A percentile compares a stretch with the other conserved stretches of the same genome.
phyloP scores from a whole-genome alignment of 2,888 invertebrate genomes.

The Limulus polyphemus region DNA sequence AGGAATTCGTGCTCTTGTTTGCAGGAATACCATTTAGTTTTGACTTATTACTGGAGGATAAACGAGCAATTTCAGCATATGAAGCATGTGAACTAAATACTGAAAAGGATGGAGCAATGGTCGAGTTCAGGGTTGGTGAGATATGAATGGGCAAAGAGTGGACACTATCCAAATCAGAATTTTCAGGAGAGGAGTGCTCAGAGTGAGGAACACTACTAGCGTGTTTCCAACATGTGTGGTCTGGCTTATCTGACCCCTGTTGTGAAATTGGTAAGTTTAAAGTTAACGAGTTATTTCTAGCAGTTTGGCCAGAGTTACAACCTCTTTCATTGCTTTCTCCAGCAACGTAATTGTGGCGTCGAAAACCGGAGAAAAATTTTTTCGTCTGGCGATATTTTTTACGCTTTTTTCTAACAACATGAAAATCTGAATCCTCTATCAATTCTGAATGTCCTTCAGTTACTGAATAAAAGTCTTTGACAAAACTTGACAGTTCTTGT shows the following conservation, averaged over 20 bases:
- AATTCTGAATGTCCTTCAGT: slow-evolving; percentile 11
- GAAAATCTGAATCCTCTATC: slow-evolving; percentile 48
- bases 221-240: slow-evolving; percentile 44
- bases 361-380: slow-evolving; percentile 6
- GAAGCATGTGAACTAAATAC: slow-evolving; percentile 48
- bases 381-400: slow-evolving; percentile 35
- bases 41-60: slow-evolving; percentile 17
- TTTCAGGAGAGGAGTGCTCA: slow-evolving; percentile 65
- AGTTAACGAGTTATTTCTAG: slow-evolving; percentile 6
- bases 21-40: slow-evolving; percentile 3
- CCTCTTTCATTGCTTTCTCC: neutral
- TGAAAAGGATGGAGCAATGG: slow-evolving; percentile 30
- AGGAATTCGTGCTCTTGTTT: too few species aligned
- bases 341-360: slow-evolving; percentile 10
- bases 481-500: slow-evolving; percentile 12
- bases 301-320: slow-evolving; percentile 5
- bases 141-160: slow-evolving; percentile 61
- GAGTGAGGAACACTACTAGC: slow-evolving; percentile 66
- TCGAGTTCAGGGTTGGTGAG: slow-evolving; percentile 32
- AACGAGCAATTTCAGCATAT: slow-evolving; percentile 65
- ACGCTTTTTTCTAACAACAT: slow-evolving; percentile 69
- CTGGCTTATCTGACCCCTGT: slow-evolving; percentile 15
- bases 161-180: slow-evolving; percentile 63
- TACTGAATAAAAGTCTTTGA: slow-evolving; percentile 16
- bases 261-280: slow-evolving; percentile 8